Base-by-base conservation (phyloP, 2,797 vertebrate genomes). In the Arrhamphus sclerolepis region DNA sequence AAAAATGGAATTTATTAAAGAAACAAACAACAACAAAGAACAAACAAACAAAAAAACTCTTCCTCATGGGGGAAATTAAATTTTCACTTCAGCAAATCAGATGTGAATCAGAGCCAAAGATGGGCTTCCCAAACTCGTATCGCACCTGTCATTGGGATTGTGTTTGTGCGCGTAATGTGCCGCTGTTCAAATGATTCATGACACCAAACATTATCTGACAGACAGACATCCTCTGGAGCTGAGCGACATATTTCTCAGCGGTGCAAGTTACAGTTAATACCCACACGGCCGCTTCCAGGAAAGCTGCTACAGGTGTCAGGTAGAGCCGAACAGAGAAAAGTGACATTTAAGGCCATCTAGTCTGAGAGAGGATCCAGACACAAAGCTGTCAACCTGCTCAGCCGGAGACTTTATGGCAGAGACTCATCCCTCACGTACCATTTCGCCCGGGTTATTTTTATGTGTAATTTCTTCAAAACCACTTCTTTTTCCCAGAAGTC, bases 401-500 rank as follows among this genome's bases (percentile, higher is more conserved):
- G 19, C 56, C 46, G 17, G 34, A 50, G 46, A 41, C 51, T 59
- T 38, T 17, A 48, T 55, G 62, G 58, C 21, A 34, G 26, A 49
- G 57, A 42, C 59, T 73, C 63, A 65, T 73, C 64, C 17, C 52
- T 78, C 63, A 58, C 48, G 19, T 21, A n/a, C 43, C 49, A 49
- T 54, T 65, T 20, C 43, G 4, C 40, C 9, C n/a, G 0, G 21
- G 62, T 65, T 82, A 74, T 77, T 81, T 83, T 76, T 58, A 66
- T 8, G 40, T 48, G 66, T 72, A 22, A 62, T 65, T 76, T 75
- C 64, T 72, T 65, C 42, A 54, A 62, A 77, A 73, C 38, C 61
- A 28, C 43, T 3, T 48, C 57, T 65, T 71, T n/a, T 86, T 81
- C 74, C 70, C 53, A 80, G 84, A 87, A 84, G 62, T 73, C 14